Percentiles rank a stretch among this genome's conserved stretches.
Evolutionary conservation across 2,797 vertebrate genomes (phyloP).

Genomic region (Mycteria americana): DNA sequence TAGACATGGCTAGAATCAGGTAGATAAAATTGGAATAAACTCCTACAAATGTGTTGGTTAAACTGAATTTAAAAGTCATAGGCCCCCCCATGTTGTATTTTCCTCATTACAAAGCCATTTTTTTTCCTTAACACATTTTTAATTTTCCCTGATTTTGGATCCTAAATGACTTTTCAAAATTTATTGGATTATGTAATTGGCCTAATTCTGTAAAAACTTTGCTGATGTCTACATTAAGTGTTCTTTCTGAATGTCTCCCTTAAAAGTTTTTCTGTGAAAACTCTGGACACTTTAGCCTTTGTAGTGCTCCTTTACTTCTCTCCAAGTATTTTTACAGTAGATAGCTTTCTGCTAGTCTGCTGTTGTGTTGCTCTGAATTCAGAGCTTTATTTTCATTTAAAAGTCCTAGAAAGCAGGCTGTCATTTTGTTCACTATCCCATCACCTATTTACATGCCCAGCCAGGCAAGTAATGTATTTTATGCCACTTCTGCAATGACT

Average conservation of each 20-base stretch:
- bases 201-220: not conserved
- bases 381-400: not conserved
- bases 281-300: not conserved
- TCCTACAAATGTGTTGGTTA: not conserved
- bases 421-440: not conserved
- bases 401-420: not conserved
- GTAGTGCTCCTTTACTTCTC: not conserved
- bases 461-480: not conserved
- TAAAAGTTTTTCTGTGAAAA: not conserved
- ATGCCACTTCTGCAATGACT: not conserved
- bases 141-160: not conserved
- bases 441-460: not conserved
- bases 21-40: not conserved
- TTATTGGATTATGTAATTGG: not conserved
- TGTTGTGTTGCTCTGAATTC: not conserved
- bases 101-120: not conserved
- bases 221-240: not conserved
- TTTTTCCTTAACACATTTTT: not conserved
- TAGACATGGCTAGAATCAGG: not conserved
- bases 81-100: not conserved
- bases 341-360: not conserved
- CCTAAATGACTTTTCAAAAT: not conserved
- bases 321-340: not conserved
- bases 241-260: not conserved
- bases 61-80: not conserved